Conservation (phyloP, 2,113 vertebrate genomes). For the Oncorhynchus clarkii region DNA sequence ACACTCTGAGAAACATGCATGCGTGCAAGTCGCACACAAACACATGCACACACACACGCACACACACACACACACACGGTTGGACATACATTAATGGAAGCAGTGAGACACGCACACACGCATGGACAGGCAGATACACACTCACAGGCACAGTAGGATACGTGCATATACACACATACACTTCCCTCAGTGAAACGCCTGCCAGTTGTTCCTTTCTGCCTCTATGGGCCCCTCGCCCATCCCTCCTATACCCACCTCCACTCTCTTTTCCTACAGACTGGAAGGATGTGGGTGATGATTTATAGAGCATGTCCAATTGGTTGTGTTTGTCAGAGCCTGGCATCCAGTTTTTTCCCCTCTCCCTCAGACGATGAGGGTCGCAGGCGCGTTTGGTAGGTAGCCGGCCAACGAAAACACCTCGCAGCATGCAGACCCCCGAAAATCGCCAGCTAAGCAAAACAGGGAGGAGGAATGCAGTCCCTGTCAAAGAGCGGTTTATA, state of each 20-base stretch:
- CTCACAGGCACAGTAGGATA: not conserved
- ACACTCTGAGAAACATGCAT: conserved; percentile 33
- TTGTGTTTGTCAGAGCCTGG: conserved; percentile 67
- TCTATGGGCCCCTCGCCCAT: not conserved
- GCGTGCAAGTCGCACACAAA: conserved; percentile 37
- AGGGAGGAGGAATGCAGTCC: conserved; percentile 48
- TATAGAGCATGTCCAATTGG: conserved; percentile 73
- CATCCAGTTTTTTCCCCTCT: conserved; percentile 46
- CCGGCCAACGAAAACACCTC: conserved; percentile 74
- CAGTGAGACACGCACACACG: conserved; percentile 9
- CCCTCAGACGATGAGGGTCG: conserved; percentile 48
- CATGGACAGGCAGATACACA: conserved; percentile 2
- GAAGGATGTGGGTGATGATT: conserved; percentile 77
- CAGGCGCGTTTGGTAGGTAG: conserved; percentile 46
- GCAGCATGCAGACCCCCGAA: conserved; percentile 55
- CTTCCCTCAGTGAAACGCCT: conserved; percentile 62
- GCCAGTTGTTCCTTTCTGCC: conserved; percentile 60
- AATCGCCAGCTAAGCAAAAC: conserved; percentile 69
- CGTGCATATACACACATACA: not conserved
- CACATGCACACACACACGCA: conserved; percentile 35
- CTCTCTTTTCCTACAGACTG: conserved; percentile 57
- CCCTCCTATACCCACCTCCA: no score
- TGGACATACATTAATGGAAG: not conserved
- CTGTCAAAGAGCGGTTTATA: conserved; percentile 11
- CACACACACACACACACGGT: conserved; percentile 1